These are phyloP conservation scores for Polia nebulosa DNA, from an alignment of 2,888 invertebrate species.

Conservation along the genomic window DNA sequence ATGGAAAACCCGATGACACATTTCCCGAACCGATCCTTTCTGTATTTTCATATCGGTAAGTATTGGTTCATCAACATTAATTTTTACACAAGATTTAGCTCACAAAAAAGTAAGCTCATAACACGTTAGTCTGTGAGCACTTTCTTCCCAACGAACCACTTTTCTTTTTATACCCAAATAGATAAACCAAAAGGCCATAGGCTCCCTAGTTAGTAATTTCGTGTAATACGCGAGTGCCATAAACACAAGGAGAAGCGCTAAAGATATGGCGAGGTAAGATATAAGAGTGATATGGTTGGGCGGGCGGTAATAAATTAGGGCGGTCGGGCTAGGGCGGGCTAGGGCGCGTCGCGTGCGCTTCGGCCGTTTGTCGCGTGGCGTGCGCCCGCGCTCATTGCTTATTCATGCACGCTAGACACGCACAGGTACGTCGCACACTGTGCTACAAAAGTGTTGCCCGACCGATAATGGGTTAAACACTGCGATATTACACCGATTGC, in stretches of 20 bases:
- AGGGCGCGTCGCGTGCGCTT: constrained; percentile 84
- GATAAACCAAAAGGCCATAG: constrained; percentile 45
- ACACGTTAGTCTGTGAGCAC: constrained; percentile 12
- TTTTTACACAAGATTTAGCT: constrained; percentile 12
- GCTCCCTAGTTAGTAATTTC: constrained; percentile 50
- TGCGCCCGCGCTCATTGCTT: constrained; percentile 90
- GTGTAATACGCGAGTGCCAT: constrained; percentile 61
- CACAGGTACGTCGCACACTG: constrained; percentile 70
- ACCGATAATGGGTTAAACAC: constrained; percentile 67
- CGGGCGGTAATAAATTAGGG: constrained; percentile 86
- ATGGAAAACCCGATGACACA: neutral
- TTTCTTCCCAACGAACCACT: constrained; percentile 39
- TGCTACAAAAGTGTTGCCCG: constrained; percentile 61
- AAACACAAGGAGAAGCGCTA: constrained; percentile 66
- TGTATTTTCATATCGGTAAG: neutral
- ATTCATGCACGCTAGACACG: constrained; percentile 87
- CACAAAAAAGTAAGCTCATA: constrained; percentile 24
- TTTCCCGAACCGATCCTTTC: neutral
- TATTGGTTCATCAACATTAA: constrained; percentile 18
- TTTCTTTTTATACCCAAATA: constrained; percentile 47
- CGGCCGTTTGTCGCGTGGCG: constrained; percentile 84
- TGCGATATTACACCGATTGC: constrained; percentile 67
- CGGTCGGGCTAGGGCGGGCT: constrained; percentile 75
- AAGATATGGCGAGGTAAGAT: constrained; percentile 81
- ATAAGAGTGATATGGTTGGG: constrained; percentile 81